A percentile compares a stretch with the other conserved stretches of the same genome.
Conservation (phyloP, 1,140 invertebrate genomes). For the Calosoma granatense region DNA sequence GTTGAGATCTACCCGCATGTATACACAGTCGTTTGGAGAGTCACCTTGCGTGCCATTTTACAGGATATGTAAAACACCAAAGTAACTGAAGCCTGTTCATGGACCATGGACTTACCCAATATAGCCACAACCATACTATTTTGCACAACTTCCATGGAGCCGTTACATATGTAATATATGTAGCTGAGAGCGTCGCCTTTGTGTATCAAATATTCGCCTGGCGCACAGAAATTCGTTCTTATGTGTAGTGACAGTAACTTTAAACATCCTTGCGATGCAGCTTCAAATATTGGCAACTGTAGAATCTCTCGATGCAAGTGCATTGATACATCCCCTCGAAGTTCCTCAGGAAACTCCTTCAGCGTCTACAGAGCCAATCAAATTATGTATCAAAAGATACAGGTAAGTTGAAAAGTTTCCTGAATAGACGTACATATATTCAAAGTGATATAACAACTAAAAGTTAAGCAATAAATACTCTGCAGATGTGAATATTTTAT, state of each 20-base stretch:
- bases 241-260: slow-evolving; percentile 86
- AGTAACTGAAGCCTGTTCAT: background rate
- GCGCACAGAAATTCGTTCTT: slow-evolving; percentile 86
- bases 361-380: slow-evolving; percentile 57
- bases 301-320: slow-evolving; percentile 92
- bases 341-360: slow-evolving; percentile 92
- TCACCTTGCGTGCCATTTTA: too few relatives aligned
- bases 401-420: slow-evolving; percentile 11
- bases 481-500: too few relatives aligned
- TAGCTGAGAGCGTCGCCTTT: slow-evolving; percentile 93
- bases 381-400: background rate
- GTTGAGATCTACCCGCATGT: too few relatives aligned
- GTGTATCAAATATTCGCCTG: slow-evolving; percentile 94
- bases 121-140: slow-evolving; percentile 98
- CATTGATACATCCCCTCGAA: slow-evolving; percentile 89
- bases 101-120: slow-evolving; percentile 57
- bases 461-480: too few relatives aligned
- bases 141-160: slow-evolving; percentile 97
- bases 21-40: too few relatives aligned
- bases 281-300: slow-evolving; percentile 87
- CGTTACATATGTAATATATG: slow-evolving; percentile 94
- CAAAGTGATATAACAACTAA: too few relatives aligned
- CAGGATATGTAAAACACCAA: background rate
- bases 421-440: slow-evolving; percentile 8
- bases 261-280: slow-evolving; percentile 78